Conservation (phyloP, 2,797 vertebrate genomes). For the Sebastes melanostomus region DNA sequence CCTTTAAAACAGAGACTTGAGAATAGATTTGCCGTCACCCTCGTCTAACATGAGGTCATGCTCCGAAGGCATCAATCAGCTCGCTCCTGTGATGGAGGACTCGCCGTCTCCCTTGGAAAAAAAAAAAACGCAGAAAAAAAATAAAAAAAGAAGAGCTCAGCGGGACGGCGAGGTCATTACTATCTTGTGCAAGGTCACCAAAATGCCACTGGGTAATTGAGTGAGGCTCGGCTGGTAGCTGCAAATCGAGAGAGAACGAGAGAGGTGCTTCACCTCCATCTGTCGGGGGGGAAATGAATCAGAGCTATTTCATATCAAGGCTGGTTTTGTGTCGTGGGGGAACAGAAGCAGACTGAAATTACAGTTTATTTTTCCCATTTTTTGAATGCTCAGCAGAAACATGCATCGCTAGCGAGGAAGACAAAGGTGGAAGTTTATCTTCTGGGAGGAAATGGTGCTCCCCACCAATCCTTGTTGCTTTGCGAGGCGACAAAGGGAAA, state of each 20-base stretch:
- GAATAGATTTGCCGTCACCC: conserved; percentile 31
- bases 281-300: conserved; percentile 33
- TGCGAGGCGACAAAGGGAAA: conserved; percentile 48
- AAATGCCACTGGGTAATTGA: conserved; percentile 68
- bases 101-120: not conserved
- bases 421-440: conserved; percentile 47
- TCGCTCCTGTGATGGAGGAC: conserved; percentile 41
- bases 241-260: conserved; percentile 17
- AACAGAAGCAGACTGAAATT: conserved; percentile 20
- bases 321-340: conserved; percentile 7
- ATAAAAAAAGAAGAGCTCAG: conserved; percentile 28
- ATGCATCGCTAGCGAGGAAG: not conserved
- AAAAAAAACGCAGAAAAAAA: not conserved
- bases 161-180: conserved; percentile 41
- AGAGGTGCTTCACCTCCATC: conserved; percentile 45
- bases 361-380: conserved; percentile 1
- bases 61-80: conserved; percentile 58
- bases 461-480: conserved; percentile 17
- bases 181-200: conserved; percentile 72
- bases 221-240: conserved; percentile 44
- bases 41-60: conserved; percentile 46
- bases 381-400: conserved; percentile 43
- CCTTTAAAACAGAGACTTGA: conserved; percentile 1
- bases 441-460: not conserved
- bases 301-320: conserved; percentile 27